Evolutionary conservation across 2,797 vertebrate genomes (phyloP).

Genomic region (Smutsia temminckii): DNA sequence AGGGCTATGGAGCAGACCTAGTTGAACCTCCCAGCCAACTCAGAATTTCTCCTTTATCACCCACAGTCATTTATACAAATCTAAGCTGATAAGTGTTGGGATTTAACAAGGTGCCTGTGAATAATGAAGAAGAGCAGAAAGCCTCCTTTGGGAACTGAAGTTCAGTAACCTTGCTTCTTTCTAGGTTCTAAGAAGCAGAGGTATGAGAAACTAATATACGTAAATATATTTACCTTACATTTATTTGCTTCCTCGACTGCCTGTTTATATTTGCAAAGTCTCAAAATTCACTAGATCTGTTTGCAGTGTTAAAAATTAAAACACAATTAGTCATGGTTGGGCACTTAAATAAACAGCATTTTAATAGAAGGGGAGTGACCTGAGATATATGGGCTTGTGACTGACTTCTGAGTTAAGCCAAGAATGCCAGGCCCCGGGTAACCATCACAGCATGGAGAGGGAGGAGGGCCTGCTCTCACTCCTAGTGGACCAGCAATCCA

Average conservation of each 20-base stretch:
- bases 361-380: background rate
- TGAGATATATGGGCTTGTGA: background rate
- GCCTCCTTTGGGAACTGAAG: background rate
- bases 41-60: background rate
- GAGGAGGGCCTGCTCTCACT: fast-evolving
- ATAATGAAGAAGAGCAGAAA: background rate
- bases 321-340: background rate
- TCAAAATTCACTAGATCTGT: conserved; percentile 15
- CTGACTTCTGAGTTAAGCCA: background rate
- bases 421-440: background rate
- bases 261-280: conserved; percentile 31
- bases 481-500: background rate
- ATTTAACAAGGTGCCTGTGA: background rate
- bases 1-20: background rate
- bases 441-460: background rate
- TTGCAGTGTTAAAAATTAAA: conserved; percentile 19
- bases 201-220: background rate
- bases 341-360: background rate
- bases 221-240: background rate
- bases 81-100: background rate
- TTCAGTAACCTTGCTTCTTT: background rate
- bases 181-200: background rate
- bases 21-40: background rate
- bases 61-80: background rate
- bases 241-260: background rate